These are phyloP conservation scores for Brachionus plicatilis DNA, from an alignment of 1,140 invertebrate genomes.

Conservation along the genomic window DNA sequence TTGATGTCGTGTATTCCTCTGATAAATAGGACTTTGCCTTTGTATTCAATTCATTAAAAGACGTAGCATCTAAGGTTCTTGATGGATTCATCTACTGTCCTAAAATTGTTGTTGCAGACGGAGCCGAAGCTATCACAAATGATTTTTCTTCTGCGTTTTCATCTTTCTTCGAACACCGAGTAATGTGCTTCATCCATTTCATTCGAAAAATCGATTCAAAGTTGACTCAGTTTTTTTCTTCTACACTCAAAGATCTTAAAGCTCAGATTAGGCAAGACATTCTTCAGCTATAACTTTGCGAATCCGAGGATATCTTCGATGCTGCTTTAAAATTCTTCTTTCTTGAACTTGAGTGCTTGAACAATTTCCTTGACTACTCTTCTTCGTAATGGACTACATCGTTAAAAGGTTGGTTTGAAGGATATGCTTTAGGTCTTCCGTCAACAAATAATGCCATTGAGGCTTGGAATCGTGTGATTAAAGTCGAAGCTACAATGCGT, in stretches of 20 bases:
- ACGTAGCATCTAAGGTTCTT: not conserved
- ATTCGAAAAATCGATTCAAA: not conserved
- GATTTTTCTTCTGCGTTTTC: not conserved
- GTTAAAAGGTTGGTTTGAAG: slow-evolving; percentile 4
- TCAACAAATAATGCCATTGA: slow-evolving; percentile 12
- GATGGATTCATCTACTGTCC: not conserved
- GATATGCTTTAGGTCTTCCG: not conserved
- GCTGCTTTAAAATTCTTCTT: not conserved
- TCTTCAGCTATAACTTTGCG: not conserved
- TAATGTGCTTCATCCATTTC: not conserved
- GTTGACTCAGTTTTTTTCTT: not conserved
- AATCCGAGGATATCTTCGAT: not conserved
- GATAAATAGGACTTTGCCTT: not conserved
- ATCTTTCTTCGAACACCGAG: not conserved
- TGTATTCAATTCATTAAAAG: not conserved
- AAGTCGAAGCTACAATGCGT: not conserved
- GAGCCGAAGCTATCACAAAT: not conserved
- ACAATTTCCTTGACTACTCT: not conserved
- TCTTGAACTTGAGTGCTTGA: not conserved
- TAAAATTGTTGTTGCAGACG: not conserved
- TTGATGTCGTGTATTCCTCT: too few relatives aligned
- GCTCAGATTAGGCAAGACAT: not conserved
- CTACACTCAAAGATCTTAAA: not conserved
- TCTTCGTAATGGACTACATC: not conserved
- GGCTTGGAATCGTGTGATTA: slow-evolving; percentile 10